Percentiles rank a stretch among this genome's conserved stretches.
Conservation (phyloP, 2,113 vertebrate genomes). For the Cebidichthys violaceus region DNA sequence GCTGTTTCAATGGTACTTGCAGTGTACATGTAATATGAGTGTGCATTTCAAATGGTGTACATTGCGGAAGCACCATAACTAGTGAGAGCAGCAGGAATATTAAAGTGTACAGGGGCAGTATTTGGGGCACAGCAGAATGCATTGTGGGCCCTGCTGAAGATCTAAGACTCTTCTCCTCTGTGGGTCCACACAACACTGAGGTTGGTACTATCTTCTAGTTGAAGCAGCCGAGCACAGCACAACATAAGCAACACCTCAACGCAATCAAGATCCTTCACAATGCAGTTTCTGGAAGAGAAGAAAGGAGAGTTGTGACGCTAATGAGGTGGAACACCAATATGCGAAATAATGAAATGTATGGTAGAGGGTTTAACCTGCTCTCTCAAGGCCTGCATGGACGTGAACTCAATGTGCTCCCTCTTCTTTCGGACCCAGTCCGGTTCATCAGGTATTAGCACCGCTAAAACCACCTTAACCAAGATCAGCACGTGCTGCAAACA, state of each 20-base stretch:
- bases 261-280: conserved; percentile 40
- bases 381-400: conserved; percentile 81
- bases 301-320: neutral
- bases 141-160: neutral
- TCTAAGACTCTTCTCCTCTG: neutral
- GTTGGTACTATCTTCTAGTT: neutral
- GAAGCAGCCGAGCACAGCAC: neutral
- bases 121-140: neutral
- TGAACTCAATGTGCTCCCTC: conserved; percentile 81
- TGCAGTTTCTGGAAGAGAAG: conserved; percentile 48
- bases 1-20: conserved; percentile 23
- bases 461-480: conserved; percentile 79
- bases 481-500: conserved; percentile 83
- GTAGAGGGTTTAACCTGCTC: conserved; percentile 72
- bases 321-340: neutral
- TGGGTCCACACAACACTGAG: conserved; percentile 18
- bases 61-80: conserved; percentile 39
- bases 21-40: neutral
- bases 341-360: neutral
- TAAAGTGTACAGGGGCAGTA: neutral
- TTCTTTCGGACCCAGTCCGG: conserved; percentile 83
- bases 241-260: conserved; percentile 8
- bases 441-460: conserved; percentile 84
- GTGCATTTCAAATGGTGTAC: neutral
- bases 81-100: conserved; percentile 25